phyloP scores from a whole-genome alignment of 2,888 invertebrate species.

The Drosophila kuntzei region DNA sequence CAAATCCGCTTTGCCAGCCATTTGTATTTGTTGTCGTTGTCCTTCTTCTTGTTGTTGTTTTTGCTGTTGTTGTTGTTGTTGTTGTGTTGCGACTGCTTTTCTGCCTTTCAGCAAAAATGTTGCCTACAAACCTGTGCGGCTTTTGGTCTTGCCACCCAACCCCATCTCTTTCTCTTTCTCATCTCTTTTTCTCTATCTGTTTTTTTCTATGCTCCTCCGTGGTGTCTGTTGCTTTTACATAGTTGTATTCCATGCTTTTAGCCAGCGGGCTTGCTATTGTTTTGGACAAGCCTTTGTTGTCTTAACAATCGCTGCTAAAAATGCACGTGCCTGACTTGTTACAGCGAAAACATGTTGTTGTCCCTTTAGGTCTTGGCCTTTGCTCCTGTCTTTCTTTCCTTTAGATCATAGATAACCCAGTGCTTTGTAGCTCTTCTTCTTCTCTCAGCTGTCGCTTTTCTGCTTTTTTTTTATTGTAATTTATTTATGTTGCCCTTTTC shows the following conservation, averaged over 20 bases:
- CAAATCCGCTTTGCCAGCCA: conserved; percentile 72
- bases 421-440: conserved; percentile 14
- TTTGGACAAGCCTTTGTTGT: conserved; percentile 70
- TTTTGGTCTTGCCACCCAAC: conserved; percentile 38
- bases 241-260: conserved; percentile 44
- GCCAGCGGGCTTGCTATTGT: conserved; percentile 49
- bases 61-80: conserved; percentile 14
- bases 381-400: conserved; percentile 22
- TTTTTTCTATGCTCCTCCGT: conserved; percentile 7
- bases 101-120: conserved; percentile 55
- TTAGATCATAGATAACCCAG: conserved; percentile 35
- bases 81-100: conserved; percentile 11
- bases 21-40: conserved; percentile 25
- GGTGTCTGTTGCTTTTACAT: conserved; percentile 58
- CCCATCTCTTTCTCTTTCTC: conserved; percentile 20
- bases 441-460: conserved; percentile 2
- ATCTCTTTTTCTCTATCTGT: not conserved
- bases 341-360: conserved; percentile 38
- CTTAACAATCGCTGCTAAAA: conserved; percentile 53
- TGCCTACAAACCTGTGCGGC: conserved; percentile 56
- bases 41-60: conserved; percentile 6
- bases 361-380: conserved; percentile 11
- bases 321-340: conserved; percentile 55
- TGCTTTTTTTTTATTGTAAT: conserved; percentile 18
- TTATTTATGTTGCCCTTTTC: conserved; percentile 33